Evolutionary conservation across 2,113 vertebrate species (phyloP), one percentile per base, ranked within the genome.

Genomic region (Phainopepla nitens): DNA sequence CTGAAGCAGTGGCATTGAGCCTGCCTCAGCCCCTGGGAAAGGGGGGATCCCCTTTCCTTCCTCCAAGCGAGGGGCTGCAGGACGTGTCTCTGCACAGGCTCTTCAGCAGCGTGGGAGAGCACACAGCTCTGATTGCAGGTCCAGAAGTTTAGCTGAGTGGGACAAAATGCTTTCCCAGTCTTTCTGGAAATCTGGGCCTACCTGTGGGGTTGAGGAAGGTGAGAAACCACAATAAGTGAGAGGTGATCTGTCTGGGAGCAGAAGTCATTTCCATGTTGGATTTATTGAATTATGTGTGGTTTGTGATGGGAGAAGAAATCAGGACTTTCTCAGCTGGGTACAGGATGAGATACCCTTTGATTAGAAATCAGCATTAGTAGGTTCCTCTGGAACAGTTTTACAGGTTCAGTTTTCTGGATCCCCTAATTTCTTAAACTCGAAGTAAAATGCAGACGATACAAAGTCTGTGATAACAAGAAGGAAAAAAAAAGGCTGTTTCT

Each of bases 51-150:
- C 31, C 16, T 25, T 65, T 65, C 44, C 14, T 15, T 44, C 24
- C 41, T 23, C 27, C 11, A 18, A 11, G 28, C 0, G 0, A 87
- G 54, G 54, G n/a, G 41, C 69, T 73, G 56, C 22, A 5, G 76
- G 56, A 71, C 1, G 1, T 76, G 61, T 56, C 0, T 5, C 87
- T 66, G 71, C 70, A 27, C 21, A 2, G 33, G 56, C 7, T 3
- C 51, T 66, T 70, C 60, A 16, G 70, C 13, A 31, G 56, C 2
- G 0, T 2, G 1, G 89, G 41, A 79, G 33, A 41, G 49, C 39
- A 64, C 10, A 35, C 5, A n/a, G 54, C 64, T 56, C 44, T 53
- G n/a, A 39, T 0, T 31, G 39, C 47, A 72, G n/a, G 29, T 56
- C 19, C 39, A 69, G 64, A 66, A 54, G 15, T 41, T 81, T 47